Conservation (phyloP, 2,888 invertebrate species). For the Tricholauxania praeusta region DNA sequence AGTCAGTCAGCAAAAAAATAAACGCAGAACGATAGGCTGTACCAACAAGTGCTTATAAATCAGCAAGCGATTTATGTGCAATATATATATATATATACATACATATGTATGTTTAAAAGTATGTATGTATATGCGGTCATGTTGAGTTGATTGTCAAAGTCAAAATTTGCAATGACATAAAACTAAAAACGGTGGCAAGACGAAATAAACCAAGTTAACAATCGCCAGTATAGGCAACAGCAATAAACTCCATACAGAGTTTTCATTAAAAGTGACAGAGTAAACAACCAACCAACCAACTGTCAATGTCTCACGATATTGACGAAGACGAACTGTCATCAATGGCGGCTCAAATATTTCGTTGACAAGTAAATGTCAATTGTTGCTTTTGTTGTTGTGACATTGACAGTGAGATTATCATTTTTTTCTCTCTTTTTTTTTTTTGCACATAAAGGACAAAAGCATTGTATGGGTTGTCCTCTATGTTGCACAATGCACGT, state of each 20-base stretch:
- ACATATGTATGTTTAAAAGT: too few species aligned
- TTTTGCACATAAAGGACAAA: too few species aligned
- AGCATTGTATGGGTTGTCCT: background rate
- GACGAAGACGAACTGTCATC: constrained; percentile 53
- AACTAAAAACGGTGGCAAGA: constrained; percentile 3
- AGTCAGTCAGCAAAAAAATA: background rate
- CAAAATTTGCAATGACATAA: constrained; percentile 22
- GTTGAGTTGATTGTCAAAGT: constrained; percentile 20
- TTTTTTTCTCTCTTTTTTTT: too few species aligned
- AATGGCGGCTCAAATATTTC: constrained; percentile 45
- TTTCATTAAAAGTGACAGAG: background rate
- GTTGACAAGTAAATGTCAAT: constrained; percentile 43
- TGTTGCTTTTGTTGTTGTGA: constrained; percentile 14
- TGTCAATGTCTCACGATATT: constrained; percentile 38
- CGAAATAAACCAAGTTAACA: constrained; percentile 17
- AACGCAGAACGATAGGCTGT: too few species aligned
- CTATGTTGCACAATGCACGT: background rate
- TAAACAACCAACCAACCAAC: background rate
- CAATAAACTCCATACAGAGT: background rate
- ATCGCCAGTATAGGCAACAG: background rate
- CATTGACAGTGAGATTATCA: background rate
- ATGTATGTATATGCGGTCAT: background rate
- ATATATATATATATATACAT: too few species aligned
- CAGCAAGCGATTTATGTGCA: constrained; percentile 25
- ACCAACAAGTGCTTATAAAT: constrained; percentile 19